phyloP scores from a whole-genome alignment of 2,797 vertebrate genomes.

The Macropodus opercularis region DNA sequence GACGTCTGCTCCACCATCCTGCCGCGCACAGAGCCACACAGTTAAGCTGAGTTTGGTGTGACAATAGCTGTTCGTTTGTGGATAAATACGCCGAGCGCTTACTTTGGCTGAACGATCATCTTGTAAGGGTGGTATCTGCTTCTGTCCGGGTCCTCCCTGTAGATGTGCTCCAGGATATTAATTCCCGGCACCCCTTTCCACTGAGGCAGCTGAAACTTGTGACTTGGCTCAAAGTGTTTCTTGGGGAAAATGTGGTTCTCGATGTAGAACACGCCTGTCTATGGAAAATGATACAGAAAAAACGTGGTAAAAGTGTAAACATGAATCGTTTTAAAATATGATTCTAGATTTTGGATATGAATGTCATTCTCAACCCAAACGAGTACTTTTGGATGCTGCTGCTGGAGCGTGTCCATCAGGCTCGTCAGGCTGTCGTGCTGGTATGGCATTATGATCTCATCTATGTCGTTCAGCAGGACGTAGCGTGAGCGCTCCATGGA shows the following conservation, averaged over 20 bases:
- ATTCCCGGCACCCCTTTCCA: slow-evolving; percentile 65
- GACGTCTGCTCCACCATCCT: slow-evolving; percentile 64
- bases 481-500: slow-evolving; percentile 71
- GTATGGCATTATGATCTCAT: slow-evolving; percentile 76
- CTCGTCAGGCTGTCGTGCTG: slow-evolving; percentile 45
- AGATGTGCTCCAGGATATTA: slow-evolving; percentile 74
- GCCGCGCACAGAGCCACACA: not conserved
- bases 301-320: not conserved
- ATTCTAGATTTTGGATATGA: not conserved
- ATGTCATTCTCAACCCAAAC: not conserved
- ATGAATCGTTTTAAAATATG: not conserved
- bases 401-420: slow-evolving; percentile 59
- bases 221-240: slow-evolving; percentile 53
- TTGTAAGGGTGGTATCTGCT: slow-evolving; percentile 36
- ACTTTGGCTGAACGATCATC: slow-evolving; percentile 69
- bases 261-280: slow-evolving; percentile 71
- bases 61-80: too few relatives aligned
- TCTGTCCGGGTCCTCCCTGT: slow-evolving; percentile 48
- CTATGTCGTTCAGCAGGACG: slow-evolving; percentile 72
- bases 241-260: slow-evolving; percentile 82
- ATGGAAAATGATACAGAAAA: not conserved
- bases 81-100: too few relatives aligned
- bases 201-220: slow-evolving; percentile 55
- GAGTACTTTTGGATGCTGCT: slow-evolving; percentile 47
- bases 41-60: too few relatives aligned